phyloP scores from a whole-genome alignment of 2,888 invertebrate genomes.

The Agriopis leucophaearia region DNA sequence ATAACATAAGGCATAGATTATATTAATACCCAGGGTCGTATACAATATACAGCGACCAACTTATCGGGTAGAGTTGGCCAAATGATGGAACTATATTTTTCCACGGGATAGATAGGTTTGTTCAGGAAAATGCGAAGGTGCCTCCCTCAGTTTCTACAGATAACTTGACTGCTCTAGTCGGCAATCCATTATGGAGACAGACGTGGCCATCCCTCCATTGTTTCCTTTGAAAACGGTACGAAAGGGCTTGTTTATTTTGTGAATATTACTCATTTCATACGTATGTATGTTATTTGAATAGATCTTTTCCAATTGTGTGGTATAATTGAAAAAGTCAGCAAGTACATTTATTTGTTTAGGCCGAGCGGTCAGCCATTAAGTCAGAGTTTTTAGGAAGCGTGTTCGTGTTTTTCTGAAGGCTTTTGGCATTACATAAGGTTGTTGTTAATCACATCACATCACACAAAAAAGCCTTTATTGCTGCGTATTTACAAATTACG shows the following conservation, averaged over 20 bases:
- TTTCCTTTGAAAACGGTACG: constrained; percentile 11
- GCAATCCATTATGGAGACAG: constrained; percentile 6
- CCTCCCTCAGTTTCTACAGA: background rate
- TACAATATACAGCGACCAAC: background rate
- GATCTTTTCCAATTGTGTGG: background rate
- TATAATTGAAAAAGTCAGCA: background rate
- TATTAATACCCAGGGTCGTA: constrained; percentile 3
- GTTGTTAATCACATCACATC: no score
- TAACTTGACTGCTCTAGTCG: background rate
- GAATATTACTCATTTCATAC: constrained; percentile 12
- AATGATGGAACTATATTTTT: background rate
- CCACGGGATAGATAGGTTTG: no score
- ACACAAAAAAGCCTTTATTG: no score
- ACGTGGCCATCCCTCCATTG: constrained; percentile 15
- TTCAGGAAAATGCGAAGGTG: background rate
- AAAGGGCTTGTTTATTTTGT: constrained; percentile 13
- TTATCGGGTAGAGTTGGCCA: background rate
- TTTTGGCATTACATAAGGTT: no score
- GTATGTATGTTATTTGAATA: background rate
- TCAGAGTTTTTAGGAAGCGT: no score
- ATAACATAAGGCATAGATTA: constrained; percentile 11
- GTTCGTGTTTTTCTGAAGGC: no score
- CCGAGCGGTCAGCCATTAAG: no score
- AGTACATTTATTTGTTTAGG: no score
- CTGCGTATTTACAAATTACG: no score